Evolutionary conservation across 2,797 vertebrate species (phyloP).

Genomic region (Arnoldichthys spilopterus): DNA sequence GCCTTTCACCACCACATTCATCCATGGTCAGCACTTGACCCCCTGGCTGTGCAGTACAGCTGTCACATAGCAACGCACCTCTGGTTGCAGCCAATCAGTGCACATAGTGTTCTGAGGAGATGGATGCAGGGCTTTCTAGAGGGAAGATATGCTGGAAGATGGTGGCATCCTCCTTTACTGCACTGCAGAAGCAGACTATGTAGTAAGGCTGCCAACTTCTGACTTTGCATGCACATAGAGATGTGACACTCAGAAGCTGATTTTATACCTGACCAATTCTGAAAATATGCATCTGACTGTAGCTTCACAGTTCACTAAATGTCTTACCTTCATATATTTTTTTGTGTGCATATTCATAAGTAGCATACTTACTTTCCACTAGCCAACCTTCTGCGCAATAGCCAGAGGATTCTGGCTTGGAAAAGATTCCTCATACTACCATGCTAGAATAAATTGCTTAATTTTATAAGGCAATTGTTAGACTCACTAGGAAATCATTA

Average conservation of each 20-base stretch:
- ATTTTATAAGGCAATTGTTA: constrained; percentile 50
- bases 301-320: constrained; percentile 39
- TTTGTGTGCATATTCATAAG: constrained; percentile 26
- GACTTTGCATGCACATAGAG: constrained; percentile 35
- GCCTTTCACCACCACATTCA: constrained; percentile 14
- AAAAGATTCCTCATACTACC: constrained; percentile 45
- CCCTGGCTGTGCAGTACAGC: constrained; percentile 24
- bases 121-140: constrained; percentile 40
- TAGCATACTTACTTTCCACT: constrained; percentile 13
- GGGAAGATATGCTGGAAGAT: constrained; percentile 31
- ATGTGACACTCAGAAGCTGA: constrained; percentile 29
- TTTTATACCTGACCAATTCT: constrained; percentile 36
- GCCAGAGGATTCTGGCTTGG: constrained; percentile 26
- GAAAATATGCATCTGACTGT: constrained; percentile 32
- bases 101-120: constrained; percentile 23
- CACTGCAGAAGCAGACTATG: constrained; percentile 49
- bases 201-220: constrained; percentile 40
- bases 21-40: constrained; percentile 29
- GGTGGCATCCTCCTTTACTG: constrained; percentile 17
- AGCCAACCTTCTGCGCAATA: constrained; percentile 17
- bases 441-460: constrained; percentile 51
- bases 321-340: constrained; percentile 18
- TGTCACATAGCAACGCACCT: constrained; percentile 51
- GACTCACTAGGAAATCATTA: constrained; percentile 51
- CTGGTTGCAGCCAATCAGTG: constrained; percentile 44